Conservation (phyloP, 2,888 invertebrate species). For the Eucriotettix oculatus region DNA sequence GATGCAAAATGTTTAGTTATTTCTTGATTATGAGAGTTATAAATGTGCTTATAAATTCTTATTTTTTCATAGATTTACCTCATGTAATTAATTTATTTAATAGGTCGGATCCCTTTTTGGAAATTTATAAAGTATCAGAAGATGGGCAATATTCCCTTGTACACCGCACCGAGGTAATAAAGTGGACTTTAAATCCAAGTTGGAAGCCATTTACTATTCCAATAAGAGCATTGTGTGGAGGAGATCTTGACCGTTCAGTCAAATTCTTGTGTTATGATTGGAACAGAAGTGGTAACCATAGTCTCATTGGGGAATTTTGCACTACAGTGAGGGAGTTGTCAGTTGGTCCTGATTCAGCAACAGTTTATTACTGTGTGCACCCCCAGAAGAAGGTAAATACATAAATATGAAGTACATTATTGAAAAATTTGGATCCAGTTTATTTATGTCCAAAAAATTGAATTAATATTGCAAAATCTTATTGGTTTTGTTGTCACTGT, state of each 20-base stretch:
- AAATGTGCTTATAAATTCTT: no score
- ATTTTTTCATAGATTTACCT: slow-evolving; percentile 8
- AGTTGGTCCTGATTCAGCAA: slow-evolving; percentile 21
- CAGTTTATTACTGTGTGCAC: slow-evolving; percentile 22
- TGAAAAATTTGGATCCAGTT: not conserved
- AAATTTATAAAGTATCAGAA: slow-evolving; percentile 27
- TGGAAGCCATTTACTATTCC: slow-evolving; percentile 32
- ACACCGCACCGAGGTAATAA: slow-evolving; percentile 34
- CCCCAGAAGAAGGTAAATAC: slow-evolving; percentile 18
- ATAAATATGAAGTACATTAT: not conserved
- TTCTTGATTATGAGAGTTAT: no score
- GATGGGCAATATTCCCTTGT: slow-evolving; percentile 29
- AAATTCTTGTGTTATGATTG: slow-evolving; percentile 31
- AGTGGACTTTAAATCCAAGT: slow-evolving; percentile 32
- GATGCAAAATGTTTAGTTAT: no score
- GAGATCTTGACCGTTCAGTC: slow-evolving; percentile 33
- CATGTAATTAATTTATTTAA: slow-evolving; percentile 2
- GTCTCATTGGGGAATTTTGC: slow-evolving; percentile 29
- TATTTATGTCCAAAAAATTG: no score
- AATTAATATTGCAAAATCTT: no score
- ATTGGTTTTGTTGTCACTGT: no score
- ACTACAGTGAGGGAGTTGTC: slow-evolving; percentile 27
- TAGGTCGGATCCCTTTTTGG: slow-evolving; percentile 21
- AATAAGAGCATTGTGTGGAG: slow-evolving; percentile 30
- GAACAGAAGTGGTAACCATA: slow-evolving; percentile 29